Evolutionary conservation across 2,888 invertebrate genomes (phyloP), one percentile per base, ranked within the genome.

Genomic region (Plagodis dolabraria): DNA sequence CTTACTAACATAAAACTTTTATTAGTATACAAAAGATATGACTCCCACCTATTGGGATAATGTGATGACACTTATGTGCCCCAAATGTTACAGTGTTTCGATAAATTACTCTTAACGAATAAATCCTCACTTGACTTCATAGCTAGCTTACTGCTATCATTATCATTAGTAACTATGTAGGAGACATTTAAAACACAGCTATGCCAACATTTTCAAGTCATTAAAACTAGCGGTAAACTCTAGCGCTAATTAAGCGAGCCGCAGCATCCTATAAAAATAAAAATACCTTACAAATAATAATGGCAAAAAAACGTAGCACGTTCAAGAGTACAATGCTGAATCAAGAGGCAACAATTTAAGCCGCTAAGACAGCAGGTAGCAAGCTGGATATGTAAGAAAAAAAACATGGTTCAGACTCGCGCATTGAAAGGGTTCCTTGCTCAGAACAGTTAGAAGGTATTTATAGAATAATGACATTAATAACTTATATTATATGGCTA

Each of bases 321-420:
- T 60, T 58, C 50, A 67, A 64, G 48, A 67, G 57, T 57, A 68
- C 58, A 68, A 65, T 69, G 66, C 65, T 64, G 65, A 72, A 71
- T 64, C 67, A 74, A 70, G 80, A 78, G 65, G 72, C 74, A 78
- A 82, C 79, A 85, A 83, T 82, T 78, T 78, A 68, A 68, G 69
- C 72, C 72, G 78, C 74, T 79, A 84, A 86, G 81, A 80, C 80
- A 79, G 85, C 91, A 92, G 92, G 92, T 92, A 92, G 87, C 86
- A 82, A 87, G 86, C 56, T 60, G 51, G 61, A 64, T 59, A 86
- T 84, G 77, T 55, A 52, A 44, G 45, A 45, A 60, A 60, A 60
- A 59, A 43, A 51, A 22, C 22, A 22, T 22, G 22, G 22, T 22
- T 22, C 4, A 22, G 22, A 22, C 22, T 22, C 22, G 22, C 22